Evolutionary conservation across 2,113 vertebrate species (phyloP).

Genomic region (Apistogramma diplotaenia): DNA sequence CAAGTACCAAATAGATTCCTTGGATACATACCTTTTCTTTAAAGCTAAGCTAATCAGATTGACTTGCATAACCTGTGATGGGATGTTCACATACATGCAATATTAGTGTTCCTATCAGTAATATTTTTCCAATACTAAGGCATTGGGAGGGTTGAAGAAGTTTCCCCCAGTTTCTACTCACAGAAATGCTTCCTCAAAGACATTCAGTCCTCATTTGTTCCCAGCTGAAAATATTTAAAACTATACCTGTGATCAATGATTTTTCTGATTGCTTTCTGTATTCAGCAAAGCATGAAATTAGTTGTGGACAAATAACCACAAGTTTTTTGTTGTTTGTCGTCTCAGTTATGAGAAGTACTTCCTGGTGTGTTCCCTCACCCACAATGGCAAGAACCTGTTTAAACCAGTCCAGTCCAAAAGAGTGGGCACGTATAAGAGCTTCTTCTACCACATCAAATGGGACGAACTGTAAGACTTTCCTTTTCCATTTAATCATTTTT

Average conservation of each 20-base stretch:
- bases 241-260: not conserved
- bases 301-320: not conserved
- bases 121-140: not conserved
- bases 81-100: not conserved
- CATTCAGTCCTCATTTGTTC: not conserved
- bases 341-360: conserved; percentile 96
- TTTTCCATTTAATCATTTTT: not conserved
- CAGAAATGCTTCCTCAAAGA: not conserved
- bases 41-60: not conserved
- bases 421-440: conserved; percentile 94
- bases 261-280: not conserved
- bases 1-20: not conserved
- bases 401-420: conserved; percentile 98
- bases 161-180: not conserved
- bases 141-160: not conserved
- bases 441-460: conserved; percentile 98
- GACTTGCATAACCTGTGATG: not conserved
- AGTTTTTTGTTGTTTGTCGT: not conserved
- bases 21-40: not conserved
- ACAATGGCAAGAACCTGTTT: conserved; percentile 94
- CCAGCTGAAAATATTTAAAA: not conserved
- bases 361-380: conserved; percentile 90
- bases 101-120: not conserved
- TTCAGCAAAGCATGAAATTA: not conserved
- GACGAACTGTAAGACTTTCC: conserved; percentile 90